Evolutionary conservation across 2,888 invertebrate species (phyloP), one percentile per base, ranked within the genome.

Genomic region (Cephonodes hylas): DNA sequence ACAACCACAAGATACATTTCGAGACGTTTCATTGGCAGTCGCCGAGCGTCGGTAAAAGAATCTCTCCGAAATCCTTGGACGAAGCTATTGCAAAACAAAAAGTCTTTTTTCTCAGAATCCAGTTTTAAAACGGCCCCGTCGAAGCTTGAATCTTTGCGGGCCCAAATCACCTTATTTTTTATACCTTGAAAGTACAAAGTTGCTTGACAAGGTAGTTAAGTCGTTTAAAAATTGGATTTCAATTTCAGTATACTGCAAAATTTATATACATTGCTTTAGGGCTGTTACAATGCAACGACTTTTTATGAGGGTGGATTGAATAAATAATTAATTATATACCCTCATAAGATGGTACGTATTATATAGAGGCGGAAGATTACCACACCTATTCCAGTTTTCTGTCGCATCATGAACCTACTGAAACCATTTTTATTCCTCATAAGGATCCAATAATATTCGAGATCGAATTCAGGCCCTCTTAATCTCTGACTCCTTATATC

Each of bases 51-150:
- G 7, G 20, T 61, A 64, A 64, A 64, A 65, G 48, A 48, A 60
- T 53, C 60, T 53, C 45, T 38, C 42, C 60, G 27, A 60, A 60
- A 60, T 25, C 46, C 45, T 48, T 42, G 46, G 63, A 58, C 58
- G 64, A 42, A 25, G 13, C 20, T 66, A 73, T 73, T 66, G 68
- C 72, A 73, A 73, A 70, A 66, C 66, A 61, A 64, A 60, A 61
- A 53, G 22, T 64, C 46, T 22, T 66, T 56, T 70, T 68, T 75
- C 75, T 73, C 53, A 38, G 60, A 61, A 74, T 69, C 76, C 8
- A 64, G 77, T 75, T 77, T 66, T 63, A 20, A 64, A 34, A 56
- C 42, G 15, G 23, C 57, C n/a, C 42, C 38, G 31, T 23, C 22
- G 13, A 22, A n/a, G 20, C 42, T 38, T 13, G 13, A 38, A 22